A percentile compares a stretch with the other conserved stretches of the same genome.
These are phyloP conservation scores for Garrulus glandarius DNA, from an alignment of 2,797 vertebrate species.

Conservation along the genomic window DNA sequence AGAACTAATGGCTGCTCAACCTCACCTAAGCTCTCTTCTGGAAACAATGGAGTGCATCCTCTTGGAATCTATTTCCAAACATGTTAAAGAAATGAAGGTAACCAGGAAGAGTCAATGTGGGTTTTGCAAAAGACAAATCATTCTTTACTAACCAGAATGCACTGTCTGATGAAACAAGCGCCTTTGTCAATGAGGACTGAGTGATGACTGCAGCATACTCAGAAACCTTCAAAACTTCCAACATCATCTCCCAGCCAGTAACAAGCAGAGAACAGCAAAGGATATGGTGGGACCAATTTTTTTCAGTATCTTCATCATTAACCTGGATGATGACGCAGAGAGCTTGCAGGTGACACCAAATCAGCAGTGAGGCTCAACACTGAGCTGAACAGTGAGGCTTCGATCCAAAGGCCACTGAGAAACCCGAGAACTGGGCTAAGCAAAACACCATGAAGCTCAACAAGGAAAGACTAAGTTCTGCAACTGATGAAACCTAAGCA, in stretches of 20 bases:
- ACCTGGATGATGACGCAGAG: neutral
- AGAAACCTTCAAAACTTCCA: neutral
- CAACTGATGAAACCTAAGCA: neutral
- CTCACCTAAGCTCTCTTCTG: neutral
- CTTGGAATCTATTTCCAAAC: neutral
- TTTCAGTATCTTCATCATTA: neutral
- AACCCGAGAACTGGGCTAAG: neutral
- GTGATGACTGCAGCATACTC: neutral
- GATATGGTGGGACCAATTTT: accelerated
- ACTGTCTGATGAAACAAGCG: neutral
- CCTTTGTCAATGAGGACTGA: neutral
- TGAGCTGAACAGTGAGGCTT: neutral
- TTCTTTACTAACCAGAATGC: neutral
- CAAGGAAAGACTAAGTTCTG: neutral
- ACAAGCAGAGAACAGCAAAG: neutral
- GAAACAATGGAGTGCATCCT: neutral
- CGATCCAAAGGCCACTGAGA: neutral
- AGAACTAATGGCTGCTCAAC: neutral
- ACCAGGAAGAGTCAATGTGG: neutral
- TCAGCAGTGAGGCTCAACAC: accelerated
- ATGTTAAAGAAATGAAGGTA: neutral
- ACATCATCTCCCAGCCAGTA: neutral
- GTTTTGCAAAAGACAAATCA: neutral
- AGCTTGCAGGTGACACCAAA: neutral
- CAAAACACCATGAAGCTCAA: neutral